These are phyloP conservation scores for Myiagra hebetior DNA, from an alignment of 2,113 vertebrate genomes.

Conservation along the genomic window DNA sequence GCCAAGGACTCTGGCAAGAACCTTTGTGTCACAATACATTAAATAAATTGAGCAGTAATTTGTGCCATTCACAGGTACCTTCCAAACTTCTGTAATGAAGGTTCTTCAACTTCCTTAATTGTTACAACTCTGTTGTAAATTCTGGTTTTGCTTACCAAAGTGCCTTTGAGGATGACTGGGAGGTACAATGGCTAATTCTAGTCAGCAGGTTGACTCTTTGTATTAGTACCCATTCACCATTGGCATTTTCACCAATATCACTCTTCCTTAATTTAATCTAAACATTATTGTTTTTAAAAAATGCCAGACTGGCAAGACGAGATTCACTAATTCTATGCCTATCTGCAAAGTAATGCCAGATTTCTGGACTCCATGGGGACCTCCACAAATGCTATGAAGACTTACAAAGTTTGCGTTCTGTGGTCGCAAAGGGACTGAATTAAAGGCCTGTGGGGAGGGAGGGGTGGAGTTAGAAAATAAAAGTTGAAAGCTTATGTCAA, in stretches of 20 bases:
- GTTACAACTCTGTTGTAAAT: background rate
- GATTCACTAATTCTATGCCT: background rate
- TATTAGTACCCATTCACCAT: background rate
- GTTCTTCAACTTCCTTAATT: background rate
- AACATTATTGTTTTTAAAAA: background rate
- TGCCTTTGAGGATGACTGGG: background rate
- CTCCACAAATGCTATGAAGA: background rate
- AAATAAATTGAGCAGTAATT: constrained; percentile 13
- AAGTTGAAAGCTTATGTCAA: background rate
- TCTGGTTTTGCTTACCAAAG: background rate
- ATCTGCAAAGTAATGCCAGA: background rate
- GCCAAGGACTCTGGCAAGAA: background rate
- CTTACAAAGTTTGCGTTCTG: background rate
- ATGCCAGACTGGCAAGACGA: background rate
- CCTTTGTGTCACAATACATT: background rate
- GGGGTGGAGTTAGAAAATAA: background rate
- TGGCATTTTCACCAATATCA: background rate
- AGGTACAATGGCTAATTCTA: background rate
- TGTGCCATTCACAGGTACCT: background rate
- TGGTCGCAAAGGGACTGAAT: background rate
- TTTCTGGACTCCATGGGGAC: background rate
- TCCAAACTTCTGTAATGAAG: background rate
- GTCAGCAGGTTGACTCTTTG: background rate
- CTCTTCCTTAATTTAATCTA: background rate
- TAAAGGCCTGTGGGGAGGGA: background rate